Percentiles rank a stretch among this genome's conserved stretches.
Conservation (phyloP, 2,797 vertebrate genomes). For the Zenarchopterus dispar region DNA sequence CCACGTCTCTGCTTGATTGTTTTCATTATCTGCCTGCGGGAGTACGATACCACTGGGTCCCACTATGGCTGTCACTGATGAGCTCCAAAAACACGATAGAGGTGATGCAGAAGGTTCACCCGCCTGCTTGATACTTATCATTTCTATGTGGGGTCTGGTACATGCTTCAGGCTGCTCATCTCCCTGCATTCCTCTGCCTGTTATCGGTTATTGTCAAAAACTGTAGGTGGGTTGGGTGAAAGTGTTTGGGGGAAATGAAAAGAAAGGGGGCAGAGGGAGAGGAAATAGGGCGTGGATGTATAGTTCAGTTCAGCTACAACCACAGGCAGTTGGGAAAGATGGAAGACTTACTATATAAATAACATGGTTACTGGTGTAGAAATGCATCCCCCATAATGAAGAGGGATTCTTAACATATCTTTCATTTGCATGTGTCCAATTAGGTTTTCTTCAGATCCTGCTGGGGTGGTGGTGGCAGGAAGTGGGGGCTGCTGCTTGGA, state of each 20-base stretch:
- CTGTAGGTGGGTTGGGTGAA: conserved; percentile 31
- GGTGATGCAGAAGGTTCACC: conserved; percentile 50
- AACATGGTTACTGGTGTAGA: conserved; percentile 51
- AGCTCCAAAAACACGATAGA: conserved; percentile 45
- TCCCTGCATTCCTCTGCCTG: conserved; percentile 63
- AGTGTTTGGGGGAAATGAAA: conserved; percentile 33
- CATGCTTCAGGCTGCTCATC: conserved; percentile 60
- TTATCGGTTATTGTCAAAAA: conserved; percentile 61
- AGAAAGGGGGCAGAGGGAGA: conserved; percentile 15
- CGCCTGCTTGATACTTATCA: conserved; percentile 59
- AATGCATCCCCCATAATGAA: conserved; percentile 55
- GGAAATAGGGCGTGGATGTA: conserved; percentile 42
- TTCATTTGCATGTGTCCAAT: conserved; percentile 76
- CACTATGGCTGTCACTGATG: conserved; percentile 38
- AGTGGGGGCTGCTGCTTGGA: conserved; percentile 16
- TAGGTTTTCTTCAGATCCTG: conserved; percentile 52
- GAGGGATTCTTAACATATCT: conserved; percentile 60
- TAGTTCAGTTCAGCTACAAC: conserved; percentile 48
- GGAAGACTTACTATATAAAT: conserved; percentile 34
- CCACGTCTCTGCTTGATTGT: conserved; percentile 57
- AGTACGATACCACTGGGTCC: conserved; percentile 39
- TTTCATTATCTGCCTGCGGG: conserved; percentile 55
- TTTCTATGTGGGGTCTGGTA: conserved; percentile 45
- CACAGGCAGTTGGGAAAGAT: conserved; percentile 43
- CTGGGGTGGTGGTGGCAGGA: conserved; percentile 29